Conservation (phyloP, 2,888 invertebrate species). For the Andrena fulva region DNA sequence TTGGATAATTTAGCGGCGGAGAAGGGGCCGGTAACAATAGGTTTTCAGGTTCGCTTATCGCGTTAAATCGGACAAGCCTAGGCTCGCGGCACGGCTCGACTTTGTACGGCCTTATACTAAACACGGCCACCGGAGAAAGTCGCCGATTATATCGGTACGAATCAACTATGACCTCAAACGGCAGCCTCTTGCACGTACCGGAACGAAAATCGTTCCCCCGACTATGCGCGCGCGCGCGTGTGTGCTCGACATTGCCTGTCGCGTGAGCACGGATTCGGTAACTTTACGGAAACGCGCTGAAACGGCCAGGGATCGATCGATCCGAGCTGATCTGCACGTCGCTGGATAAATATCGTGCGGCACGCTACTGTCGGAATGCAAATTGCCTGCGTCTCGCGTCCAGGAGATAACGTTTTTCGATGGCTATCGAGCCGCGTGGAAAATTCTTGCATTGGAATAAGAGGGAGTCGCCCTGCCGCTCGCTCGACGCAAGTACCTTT, state of each 20-base stretch:
- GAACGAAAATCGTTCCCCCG: conserved; percentile 37
- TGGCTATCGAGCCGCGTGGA: background rate
- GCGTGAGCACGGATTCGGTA: background rate
- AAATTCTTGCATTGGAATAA: background rate
- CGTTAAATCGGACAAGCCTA: conserved; percentile 64
- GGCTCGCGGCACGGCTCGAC: conserved; percentile 43
- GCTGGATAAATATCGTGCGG: background rate
- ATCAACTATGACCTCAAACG: conserved; percentile 68
- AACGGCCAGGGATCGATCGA: conserved; percentile 8
- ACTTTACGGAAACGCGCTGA: conserved; percentile 14
- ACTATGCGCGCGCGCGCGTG: background rate
- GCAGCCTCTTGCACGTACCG: conserved; percentile 33
- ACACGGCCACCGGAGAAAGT: conserved; percentile 59
- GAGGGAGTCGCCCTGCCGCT: background rate
- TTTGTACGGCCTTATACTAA: conserved; percentile 61
- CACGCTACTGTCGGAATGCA: conserved; percentile 16
- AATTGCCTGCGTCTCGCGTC: background rate
- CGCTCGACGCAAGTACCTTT: background rate
- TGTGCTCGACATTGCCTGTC: conserved; percentile 4
- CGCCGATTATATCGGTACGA: conserved; percentile 61
- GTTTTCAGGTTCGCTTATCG: conserved; percentile 67
- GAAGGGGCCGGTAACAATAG: conserved; percentile 65
- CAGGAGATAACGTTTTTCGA: conserved; percentile 2
- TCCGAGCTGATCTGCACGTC: background rate
- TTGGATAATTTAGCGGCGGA: conserved; percentile 65